Evolutionary conservation across 2,888 invertebrate species (phyloP).

Genomic region (Tetanocera ferruginea): DNA sequence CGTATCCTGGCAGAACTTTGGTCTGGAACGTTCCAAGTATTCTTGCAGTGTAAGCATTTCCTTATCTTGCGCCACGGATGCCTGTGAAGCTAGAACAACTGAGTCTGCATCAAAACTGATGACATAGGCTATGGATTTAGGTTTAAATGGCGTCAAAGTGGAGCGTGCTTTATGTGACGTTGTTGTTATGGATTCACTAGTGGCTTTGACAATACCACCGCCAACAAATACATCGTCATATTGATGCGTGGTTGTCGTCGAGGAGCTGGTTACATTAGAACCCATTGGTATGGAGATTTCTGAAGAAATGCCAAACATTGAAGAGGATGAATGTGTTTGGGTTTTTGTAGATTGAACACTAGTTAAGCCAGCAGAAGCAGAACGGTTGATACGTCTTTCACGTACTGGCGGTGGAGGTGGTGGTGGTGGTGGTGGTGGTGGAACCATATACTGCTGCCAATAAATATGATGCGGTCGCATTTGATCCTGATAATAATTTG

Average conservation of each 20-base stretch:
- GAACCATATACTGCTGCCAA: slow-evolving; percentile 21
- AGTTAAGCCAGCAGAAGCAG: slow-evolving; percentile 25
- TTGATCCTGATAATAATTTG: slow-evolving; percentile 5
- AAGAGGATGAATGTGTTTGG: slow-evolving; percentile 51
- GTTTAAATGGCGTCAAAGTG: slow-evolving; percentile 60
- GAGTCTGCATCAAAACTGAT: slow-evolving; percentile 58
- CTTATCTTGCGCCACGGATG: not conserved
- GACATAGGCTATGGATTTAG: slow-evolving; percentile 63
- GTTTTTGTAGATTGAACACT: slow-evolving; percentile 38
- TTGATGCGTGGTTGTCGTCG: slow-evolving; percentile 67
- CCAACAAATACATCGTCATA: slow-evolving; percentile 62
- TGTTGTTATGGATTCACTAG: slow-evolving; percentile 56
- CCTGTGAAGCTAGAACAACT: slow-evolving; percentile 23
- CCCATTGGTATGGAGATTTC: slow-evolving; percentile 68
- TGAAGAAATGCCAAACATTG: slow-evolving; percentile 65
- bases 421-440: not conserved
- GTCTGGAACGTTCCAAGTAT: slow-evolving; percentile 78
- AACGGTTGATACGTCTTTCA: not conserved
- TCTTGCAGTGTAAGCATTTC: slow-evolving; percentile 74
- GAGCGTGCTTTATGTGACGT: slow-evolving; percentile 49
- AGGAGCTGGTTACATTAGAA: slow-evolving; percentile 56
- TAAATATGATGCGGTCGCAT: slow-evolving; percentile 28
- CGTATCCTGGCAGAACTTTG: slow-evolving; percentile 77
- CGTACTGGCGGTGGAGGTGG: slow-evolving; percentile 14
- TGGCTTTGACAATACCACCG: slow-evolving; percentile 57